phyloP scores from a whole-genome alignment of 2,888 invertebrate genomes.

The Yponomeuta cagnagella region DNA sequence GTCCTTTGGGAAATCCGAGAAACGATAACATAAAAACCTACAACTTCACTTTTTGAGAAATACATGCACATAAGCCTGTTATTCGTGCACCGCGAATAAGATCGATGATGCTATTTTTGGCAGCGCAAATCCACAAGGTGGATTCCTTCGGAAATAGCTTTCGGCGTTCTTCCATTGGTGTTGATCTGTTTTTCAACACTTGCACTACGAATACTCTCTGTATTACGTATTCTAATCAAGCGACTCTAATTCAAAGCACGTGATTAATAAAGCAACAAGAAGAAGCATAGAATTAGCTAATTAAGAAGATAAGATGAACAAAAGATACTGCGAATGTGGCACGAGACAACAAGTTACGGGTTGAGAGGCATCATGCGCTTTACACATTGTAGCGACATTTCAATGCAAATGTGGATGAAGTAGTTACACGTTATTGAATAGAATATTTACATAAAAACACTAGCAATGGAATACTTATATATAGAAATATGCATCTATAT shows the following conservation, averaged over 20 bases:
- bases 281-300: no score
- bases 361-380: not conserved
- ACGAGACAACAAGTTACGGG: not conserved
- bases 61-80: conserved; percentile 31
- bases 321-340: no score
- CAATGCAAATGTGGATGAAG: not conserved
- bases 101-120: conserved; percentile 69
- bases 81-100: conserved; percentile 57
- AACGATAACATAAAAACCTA: not conserved
- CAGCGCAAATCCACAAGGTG: conserved; percentile 64
- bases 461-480: not conserved
- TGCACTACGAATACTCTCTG: not conserved
- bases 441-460: not conserved
- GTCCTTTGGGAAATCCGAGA: no score
- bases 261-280: no score
- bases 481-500: no score
- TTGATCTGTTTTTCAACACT: conserved; percentile 38
- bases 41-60: not conserved
- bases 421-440: not conserved
- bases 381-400: not conserved
- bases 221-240: not conserved
- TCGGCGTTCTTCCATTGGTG: conserved; percentile 22
- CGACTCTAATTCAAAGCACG: no score
- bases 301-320: no score
- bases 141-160: conserved; percentile 68